These are phyloP conservation scores for Chaunax sp. DNA, from an alignment of 2,797 vertebrate species.

Conservation along the genomic window DNA sequence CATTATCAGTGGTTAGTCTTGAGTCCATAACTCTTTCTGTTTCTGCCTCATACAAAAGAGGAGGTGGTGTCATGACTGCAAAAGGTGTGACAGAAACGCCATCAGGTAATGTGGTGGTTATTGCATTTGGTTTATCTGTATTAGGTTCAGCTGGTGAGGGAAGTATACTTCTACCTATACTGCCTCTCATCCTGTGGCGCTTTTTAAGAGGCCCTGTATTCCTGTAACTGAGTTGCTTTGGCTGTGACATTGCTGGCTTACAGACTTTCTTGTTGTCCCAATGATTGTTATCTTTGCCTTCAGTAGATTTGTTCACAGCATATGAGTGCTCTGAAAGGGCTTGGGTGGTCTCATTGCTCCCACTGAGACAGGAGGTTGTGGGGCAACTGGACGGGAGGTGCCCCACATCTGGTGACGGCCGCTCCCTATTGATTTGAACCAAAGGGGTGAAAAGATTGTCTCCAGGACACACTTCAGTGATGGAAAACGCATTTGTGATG, in stretches of 20 bases:
- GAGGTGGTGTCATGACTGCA: constrained; percentile 53
- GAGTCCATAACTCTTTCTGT: constrained; percentile 56
- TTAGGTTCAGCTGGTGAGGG: constrained; percentile 63
- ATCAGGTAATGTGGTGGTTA: constrained; percentile 50
- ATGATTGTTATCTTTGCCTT: constrained; percentile 67
- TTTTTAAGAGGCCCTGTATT: constrained; percentile 85
- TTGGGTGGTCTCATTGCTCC: constrained; percentile 87
- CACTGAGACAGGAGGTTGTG: constrained; percentile 70
- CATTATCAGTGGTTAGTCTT: constrained; percentile 47
- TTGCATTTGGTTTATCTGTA: constrained; percentile 52
- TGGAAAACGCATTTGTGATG: constrained; percentile 99
- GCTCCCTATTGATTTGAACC: constrained; percentile 85
- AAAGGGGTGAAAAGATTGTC: constrained; percentile 91
- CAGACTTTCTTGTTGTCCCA: constrained; percentile 65
- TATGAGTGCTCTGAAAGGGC: constrained; percentile 96
- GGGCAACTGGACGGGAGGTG: constrained; percentile 76
- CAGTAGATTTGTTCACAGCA: constrained; percentile 85
- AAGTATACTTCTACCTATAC: constrained; percentile 60
- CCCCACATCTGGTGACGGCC: constrained; percentile 84
- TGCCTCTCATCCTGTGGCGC: constrained; percentile 78
- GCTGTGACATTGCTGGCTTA: constrained; percentile 65
- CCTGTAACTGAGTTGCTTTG: constrained; percentile 75
- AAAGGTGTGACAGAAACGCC: constrained; percentile 38
- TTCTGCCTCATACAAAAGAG: constrained; percentile 69
- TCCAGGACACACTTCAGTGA: constrained; percentile 91